These are phyloP conservation scores for Tinea semifulvella DNA, from an alignment of 2,888 invertebrate genomes.

Conservation along the genomic window DNA sequence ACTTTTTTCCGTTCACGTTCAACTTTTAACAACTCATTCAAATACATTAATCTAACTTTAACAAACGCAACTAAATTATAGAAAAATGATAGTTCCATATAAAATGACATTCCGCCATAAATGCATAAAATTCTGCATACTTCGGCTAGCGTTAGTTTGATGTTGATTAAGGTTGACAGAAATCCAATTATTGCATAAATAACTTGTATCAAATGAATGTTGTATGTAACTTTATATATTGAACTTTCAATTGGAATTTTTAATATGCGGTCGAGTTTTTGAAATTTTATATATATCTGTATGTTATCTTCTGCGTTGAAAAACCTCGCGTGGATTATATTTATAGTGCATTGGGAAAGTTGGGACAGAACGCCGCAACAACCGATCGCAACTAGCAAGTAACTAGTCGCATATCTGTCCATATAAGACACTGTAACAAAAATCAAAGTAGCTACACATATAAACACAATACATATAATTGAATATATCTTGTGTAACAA, in stretches of 20 bases:
- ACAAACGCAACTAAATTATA: background rate
- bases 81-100: constrained; percentile 3
- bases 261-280: background rate
- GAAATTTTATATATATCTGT: background rate
- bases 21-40: background rate
- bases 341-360: background rate
- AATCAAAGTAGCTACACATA: background rate
- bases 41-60: background rate
- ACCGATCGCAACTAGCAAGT: background rate
- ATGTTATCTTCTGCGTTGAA: background rate
- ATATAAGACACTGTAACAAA: background rate
- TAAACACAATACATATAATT: background rate
- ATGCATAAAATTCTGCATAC: background rate
- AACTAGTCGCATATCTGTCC: background rate
- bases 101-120: background rate
- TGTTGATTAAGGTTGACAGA: background rate
- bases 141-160: background rate
- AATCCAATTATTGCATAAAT: background rate
- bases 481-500: background rate
- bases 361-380: background rate
- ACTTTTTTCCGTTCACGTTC: background rate
- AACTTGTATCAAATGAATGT: background rate
- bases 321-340: background rate
- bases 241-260: background rate
- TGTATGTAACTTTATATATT: background rate